Evolutionary conservation across 1,140 invertebrate species (phyloP), one percentile per base, ranked within the genome.

Genomic region (Caerostris extrusa): DNA sequence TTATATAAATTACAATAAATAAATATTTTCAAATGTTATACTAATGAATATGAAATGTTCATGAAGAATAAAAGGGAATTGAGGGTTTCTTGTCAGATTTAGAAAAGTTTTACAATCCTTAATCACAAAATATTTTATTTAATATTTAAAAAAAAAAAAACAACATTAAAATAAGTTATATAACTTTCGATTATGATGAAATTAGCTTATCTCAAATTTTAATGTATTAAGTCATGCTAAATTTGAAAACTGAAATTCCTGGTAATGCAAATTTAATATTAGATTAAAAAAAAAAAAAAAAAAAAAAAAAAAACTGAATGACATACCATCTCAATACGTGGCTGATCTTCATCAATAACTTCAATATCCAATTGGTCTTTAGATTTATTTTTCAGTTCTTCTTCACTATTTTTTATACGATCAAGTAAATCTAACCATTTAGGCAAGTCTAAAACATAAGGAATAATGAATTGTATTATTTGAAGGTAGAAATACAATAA

Each of bases 291-390:
- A 64, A 61, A 12, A 3, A 61, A 4, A 17, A 61, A 61, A 61
- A 61, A 1, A 5, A 61, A 67, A 17, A 6, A 67, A 6, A 17
- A 64, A 14, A 67, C 7, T 17, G 50, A 53, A 50, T 53, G 8
- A 85, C 83, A 58, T 34, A 85, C 83, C 83, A 85, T 85, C 58
- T 85, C 56, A 34, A 85, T 58, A 19, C 12, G 12, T 58, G 83
- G 55, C 7, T 17, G 8, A 8, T 58, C 61, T 53, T 55, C 86
- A 6, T 61, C 86, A 67, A 17, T 8, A 64, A 50, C 50, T 67
- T 88, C 86, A 64, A 88, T 88, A 88, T 88, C 55, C 7, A 12
- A 50, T 34, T 88, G 10, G 7, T 58, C 58, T 85, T 34, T n/a
- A 19, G n/a, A 8, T 58, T 58, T 60, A 7, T 17, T 57, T 8